phyloP scores from a whole-genome alignment of 2,888 invertebrate species.

The Allophyes oxyacanthae region DNA sequence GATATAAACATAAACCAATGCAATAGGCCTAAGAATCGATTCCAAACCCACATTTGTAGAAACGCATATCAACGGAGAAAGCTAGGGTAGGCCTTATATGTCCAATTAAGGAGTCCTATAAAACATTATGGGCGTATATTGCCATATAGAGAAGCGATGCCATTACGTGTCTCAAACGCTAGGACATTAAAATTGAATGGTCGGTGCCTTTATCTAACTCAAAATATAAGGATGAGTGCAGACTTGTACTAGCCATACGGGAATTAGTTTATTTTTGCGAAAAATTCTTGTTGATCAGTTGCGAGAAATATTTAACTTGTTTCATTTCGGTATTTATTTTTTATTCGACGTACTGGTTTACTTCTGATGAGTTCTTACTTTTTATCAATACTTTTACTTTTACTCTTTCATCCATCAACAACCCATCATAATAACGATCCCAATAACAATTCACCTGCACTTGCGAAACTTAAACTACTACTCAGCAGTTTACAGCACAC shows the following conservation, averaged over 20 bases:
- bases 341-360: too few species aligned
- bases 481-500: too few species aligned
- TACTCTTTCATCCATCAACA: too few species aligned
- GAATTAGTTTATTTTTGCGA: too few species aligned
- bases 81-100: conserved; percentile 25
- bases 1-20: conserved; percentile 22
- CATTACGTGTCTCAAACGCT: conserved; percentile 30
- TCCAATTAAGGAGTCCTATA: conserved; percentile 31
- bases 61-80: conserved; percentile 32
- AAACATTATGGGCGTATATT: conserved; percentile 26
- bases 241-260: background rate
- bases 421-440: too few species aligned
- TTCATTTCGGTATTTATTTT: too few species aligned
- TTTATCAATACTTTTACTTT: too few species aligned
- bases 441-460: too few species aligned
- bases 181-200: conserved; percentile 40
- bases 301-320: too few species aligned
- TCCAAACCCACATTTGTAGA: conserved; percentile 36
- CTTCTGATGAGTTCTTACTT: too few species aligned
- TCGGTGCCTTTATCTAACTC: conserved; percentile 12
- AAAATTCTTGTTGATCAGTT: too few species aligned
- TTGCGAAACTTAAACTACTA: too few species aligned
- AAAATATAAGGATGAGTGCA: conserved; percentile 9
- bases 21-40: conserved; percentile 4
- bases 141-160: conserved; percentile 25